phyloP scores from a whole-genome alignment of 2,888 invertebrate genomes.

The Drosophila mayaguana region DNA sequence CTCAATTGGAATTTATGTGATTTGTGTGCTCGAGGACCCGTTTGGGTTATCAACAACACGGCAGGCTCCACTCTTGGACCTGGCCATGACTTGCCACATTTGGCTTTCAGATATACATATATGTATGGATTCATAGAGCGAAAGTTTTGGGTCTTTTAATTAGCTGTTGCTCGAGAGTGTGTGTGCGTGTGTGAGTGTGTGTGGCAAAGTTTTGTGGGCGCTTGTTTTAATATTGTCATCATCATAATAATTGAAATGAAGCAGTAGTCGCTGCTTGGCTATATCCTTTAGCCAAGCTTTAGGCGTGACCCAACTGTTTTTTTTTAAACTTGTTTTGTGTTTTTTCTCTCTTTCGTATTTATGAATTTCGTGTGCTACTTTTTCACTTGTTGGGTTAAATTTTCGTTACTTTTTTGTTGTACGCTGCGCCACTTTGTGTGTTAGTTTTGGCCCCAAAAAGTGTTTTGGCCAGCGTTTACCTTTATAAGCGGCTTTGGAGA shows the following conservation, averaged over 20 bases:
- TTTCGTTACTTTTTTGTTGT: constrained; percentile 2
- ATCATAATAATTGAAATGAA: constrained; percentile 76
- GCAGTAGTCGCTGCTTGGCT: constrained; percentile 39
- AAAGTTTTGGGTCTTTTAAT: constrained; percentile 68
- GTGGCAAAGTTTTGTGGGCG: constrained; percentile 30
- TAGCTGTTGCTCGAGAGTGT: constrained; percentile 44
- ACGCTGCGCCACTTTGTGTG: constrained; percentile 63
- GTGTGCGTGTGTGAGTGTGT: constrained; percentile 11
- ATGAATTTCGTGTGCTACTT: constrained; percentile 67
- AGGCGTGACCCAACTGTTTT: constrained; percentile 60
- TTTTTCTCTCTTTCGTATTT: constrained; percentile 41
- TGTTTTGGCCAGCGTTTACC: constrained; percentile 74
- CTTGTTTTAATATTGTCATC: constrained; percentile 70
- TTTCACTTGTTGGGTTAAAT: constrained; percentile 54
- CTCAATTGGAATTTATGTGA: constrained; percentile 81
- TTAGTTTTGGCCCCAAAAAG: constrained; percentile 74
- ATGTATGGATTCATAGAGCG: constrained; percentile 17
- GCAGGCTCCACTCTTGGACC: constrained; percentile 53
- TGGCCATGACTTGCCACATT: constrained; percentile 74
- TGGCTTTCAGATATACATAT: constrained; percentile 37
- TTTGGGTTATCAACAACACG: constrained; percentile 78
- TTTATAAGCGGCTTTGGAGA: constrained; percentile 79
- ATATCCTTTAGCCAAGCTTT: constrained; percentile 38
- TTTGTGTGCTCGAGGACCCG: constrained; percentile 79
- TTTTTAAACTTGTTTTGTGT: constrained; percentile 23